Conservation (phyloP, 2,888 invertebrate species). For the Drepana falcataria region DNA sequence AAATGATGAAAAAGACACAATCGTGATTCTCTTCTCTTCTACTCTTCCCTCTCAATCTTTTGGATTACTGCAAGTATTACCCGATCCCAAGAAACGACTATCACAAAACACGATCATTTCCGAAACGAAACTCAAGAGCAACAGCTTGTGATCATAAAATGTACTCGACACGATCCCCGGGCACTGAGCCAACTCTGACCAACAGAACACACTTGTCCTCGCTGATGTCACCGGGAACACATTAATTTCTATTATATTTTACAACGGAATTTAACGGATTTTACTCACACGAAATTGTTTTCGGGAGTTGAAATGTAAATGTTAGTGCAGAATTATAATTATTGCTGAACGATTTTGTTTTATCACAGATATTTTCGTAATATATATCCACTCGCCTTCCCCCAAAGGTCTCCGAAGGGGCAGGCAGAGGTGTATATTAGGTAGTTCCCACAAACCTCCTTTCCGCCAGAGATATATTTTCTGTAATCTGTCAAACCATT, state of each 20-base stretch:
- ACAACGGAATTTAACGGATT: background rate
- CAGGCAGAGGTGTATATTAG: no score
- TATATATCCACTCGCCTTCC: no score
- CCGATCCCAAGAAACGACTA: background rate
- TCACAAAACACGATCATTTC: background rate
- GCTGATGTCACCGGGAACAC: background rate
- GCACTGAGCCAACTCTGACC: conserved; percentile 20
- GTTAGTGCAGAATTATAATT: no score
- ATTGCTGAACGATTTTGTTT: no score
- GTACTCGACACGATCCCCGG: conserved; percentile 19
- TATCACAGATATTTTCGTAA: no score
- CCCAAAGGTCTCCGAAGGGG: no score
- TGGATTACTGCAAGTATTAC: background rate
- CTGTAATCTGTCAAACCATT: no score
- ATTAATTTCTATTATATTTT: conserved; percentile 1
- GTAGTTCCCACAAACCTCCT: no score
- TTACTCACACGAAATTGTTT: background rate
- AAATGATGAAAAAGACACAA: no score
- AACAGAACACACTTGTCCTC: background rate
- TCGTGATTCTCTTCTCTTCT: no score
- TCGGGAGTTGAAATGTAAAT: background rate
- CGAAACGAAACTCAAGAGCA: background rate
- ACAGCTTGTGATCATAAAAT: conserved; percentile 26
- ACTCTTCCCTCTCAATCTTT: no score
- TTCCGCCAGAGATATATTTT: no score